Evolutionary conservation across 1,140 invertebrate genomes (phyloP), one percentile per base, ranked within the genome.

Genomic region (Periplaneta americana): DNA sequence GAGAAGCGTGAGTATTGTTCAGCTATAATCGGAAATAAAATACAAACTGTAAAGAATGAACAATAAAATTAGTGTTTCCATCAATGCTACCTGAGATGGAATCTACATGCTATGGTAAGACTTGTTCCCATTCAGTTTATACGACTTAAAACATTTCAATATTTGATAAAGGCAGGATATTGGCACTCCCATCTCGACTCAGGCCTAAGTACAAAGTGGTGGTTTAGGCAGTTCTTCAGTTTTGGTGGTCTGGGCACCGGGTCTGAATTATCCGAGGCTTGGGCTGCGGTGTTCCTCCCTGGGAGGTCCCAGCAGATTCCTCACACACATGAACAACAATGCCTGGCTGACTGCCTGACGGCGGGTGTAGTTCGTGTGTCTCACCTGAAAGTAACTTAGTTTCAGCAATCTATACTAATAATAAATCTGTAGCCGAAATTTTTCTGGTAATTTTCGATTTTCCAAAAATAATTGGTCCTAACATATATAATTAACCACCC

Each of bases 261-360:
- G 79, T 80, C 48, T 80, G 79, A 31, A 80, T 34, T n/a, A 80
- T 80, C n/a, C 79, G 79, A 36, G 79, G 36, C 17, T 39, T 35
- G 3, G 37, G 36, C 22, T 31, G 36, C 17, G 80, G 75, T 11
- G 76, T 66, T n/a, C 37, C 80, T 22, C 28, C 78, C 18, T 77
- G 11, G 35, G 48, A 66, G 22, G 48, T 66, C 11, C 48, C 48
- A 66, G 81, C 77, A 74, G 79, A 35, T 78, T 87, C 88, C 84
- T 93, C 92, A 85, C 93, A 93, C 36, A 93, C 89, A 84, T 98
- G 96, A 75, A 98, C 96, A 57, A 98, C 93, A 85, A 98, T 98
- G 32, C 94, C 95, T 33, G 96, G 97, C 84, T 97, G 96, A 82
- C 94, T 94, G 36, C 94, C 93, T 80, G 93, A 93, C 57, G 94